phyloP scores from a whole-genome alignment of 2,888 invertebrate genomes.

The Notodonta ziczac region DNA sequence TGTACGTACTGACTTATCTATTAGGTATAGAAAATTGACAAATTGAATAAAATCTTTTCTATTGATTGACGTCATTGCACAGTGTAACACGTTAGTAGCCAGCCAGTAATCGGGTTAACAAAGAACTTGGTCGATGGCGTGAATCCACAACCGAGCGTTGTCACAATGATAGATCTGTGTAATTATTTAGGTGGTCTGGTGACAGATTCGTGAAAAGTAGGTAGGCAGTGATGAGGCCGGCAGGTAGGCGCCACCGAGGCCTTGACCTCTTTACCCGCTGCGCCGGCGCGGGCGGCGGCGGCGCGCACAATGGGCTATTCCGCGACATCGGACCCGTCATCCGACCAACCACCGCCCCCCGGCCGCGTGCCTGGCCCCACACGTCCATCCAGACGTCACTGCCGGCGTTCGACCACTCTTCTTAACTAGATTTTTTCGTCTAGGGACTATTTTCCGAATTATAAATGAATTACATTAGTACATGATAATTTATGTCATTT shows the following conservation, averaged over 20 bases:
- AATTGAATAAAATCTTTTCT: not conserved
- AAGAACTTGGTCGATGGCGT: not conserved
- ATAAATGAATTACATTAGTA: not conserved
- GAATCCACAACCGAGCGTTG: slow-evolving; percentile 5
- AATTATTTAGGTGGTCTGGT: slow-evolving; percentile 24
- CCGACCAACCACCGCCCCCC: slow-evolving; percentile 48
- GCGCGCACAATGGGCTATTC: slow-evolving; percentile 70
- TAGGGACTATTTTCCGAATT: not conserved
- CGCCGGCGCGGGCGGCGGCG: slow-evolving; percentile 43
- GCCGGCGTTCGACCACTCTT: not conserved
- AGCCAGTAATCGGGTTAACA: not conserved
- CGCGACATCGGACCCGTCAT: slow-evolving; percentile 70
- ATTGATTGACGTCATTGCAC: not conserved
- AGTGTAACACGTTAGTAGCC: not conserved
- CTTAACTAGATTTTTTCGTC: not conserved
- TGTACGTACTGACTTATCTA: too few relatives aligned
- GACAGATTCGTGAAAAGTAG: slow-evolving; percentile 37
- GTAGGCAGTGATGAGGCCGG: slow-evolving; percentile 54
- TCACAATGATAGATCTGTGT: slow-evolving; percentile 25
- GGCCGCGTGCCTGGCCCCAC: slow-evolving; percentile 22
- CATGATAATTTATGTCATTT: not conserved
- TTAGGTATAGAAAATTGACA: slow-evolving; percentile 7
- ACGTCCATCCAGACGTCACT: not conserved
- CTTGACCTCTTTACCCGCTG: slow-evolving; percentile 72
- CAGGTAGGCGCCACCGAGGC: slow-evolving; percentile 73